Evolutionary conservation across 1,140 invertebrate genomes (phyloP).

Genomic region (Drosophila pallidifrons): DNA sequence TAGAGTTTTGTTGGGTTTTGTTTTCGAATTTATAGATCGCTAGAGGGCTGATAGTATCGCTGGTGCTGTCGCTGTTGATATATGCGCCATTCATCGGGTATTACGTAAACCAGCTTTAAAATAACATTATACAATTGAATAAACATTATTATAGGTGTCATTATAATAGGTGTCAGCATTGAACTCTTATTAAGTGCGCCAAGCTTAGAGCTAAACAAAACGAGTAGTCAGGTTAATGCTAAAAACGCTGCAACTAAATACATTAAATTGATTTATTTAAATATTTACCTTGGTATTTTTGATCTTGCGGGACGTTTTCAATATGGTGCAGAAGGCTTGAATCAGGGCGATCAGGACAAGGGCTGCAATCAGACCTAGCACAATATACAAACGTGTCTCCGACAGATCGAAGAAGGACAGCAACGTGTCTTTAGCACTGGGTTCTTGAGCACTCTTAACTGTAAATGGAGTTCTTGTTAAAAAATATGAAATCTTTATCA

Average conservation of each 20-base stretch:
- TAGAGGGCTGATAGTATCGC: constrained; percentile 84
- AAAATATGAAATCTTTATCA: neutral
- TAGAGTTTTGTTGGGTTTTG: constrained; percentile 49
- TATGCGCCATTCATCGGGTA: constrained; percentile 84
- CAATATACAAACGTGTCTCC: constrained; percentile 92
- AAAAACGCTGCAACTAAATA: constrained; percentile 20
- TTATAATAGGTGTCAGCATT: constrained; percentile 45
- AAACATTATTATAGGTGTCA: constrained; percentile 60
- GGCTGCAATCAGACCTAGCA: constrained; percentile 92
- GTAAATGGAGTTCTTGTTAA: neutral
- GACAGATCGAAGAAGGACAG: constrained; percentile 87
- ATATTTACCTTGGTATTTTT: constrained; percentile 87
- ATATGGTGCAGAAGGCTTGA: constrained; percentile 94
- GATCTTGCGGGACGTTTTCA: constrained; percentile 88
- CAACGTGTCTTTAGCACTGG: constrained; percentile 71
- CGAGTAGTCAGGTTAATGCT: constrained; percentile 35
- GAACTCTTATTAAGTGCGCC: constrained; percentile 42
- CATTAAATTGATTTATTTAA: neutral
- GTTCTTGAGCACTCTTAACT: constrained; percentile 68
- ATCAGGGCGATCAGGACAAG: constrained; percentile 92
- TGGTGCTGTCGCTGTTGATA: constrained; percentile 84
- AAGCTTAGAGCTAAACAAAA: constrained; percentile 27
- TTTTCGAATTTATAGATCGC: constrained; percentile 71
- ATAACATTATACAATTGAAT: constrained; percentile 67
- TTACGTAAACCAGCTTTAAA: constrained; percentile 85